These are phyloP conservation scores for Caenorhabditis plicata DNA, from an alignment of 2,888 invertebrate species.

Conservation along the genomic window DNA sequence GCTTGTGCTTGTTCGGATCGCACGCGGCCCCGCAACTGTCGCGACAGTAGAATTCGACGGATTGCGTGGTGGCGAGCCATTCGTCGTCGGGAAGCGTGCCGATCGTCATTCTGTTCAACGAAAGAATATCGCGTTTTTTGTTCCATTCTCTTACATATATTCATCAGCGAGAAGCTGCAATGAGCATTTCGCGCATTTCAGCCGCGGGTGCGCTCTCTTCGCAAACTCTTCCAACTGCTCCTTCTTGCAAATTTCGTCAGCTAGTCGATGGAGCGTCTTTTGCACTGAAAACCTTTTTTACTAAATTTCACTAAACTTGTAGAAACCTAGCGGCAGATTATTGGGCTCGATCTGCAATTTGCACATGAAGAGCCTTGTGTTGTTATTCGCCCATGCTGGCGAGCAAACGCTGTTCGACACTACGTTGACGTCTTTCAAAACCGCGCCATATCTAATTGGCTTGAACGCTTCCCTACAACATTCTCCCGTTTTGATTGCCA, in stretches of 20 bases:
- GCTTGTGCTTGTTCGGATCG: conserved; percentile 33
- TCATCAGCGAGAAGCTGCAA: conserved; percentile 16
- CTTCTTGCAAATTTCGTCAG: conserved; percentile 35
- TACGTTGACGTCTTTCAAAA: conserved; percentile 47
- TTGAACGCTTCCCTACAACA: neutral
- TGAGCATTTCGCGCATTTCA: conserved; percentile 12
- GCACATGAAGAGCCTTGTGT: conserved; percentile 53
- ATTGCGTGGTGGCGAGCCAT: conserved; percentile 48
- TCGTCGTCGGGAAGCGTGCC: conserved; percentile 50
- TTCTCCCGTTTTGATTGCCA: neutral
- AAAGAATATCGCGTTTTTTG: neutral
- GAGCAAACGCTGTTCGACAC: conserved; percentile 62
- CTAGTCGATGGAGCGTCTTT: conserved; percentile 48
- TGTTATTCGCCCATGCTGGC: conserved; percentile 56
- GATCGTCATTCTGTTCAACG: conserved; percentile 11
- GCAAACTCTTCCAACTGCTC: conserved; percentile 41
- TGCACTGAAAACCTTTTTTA: conserved; percentile 22
- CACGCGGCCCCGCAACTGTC: conserved; percentile 50
- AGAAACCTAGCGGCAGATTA: conserved; percentile 14
- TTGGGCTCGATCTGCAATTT: conserved; percentile 41
- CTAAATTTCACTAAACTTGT: neutral
- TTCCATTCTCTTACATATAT: conserved; percentile 9
- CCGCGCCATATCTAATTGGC: conserved; percentile 19
- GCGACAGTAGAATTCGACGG: conserved; percentile 54
- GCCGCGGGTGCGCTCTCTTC: conserved; percentile 3